A percentile compares a stretch with the other conserved stretches of the same genome.
phyloP scores from a whole-genome alignment of 2,888 invertebrate genomes.

The Unio delphinus region DNA sequence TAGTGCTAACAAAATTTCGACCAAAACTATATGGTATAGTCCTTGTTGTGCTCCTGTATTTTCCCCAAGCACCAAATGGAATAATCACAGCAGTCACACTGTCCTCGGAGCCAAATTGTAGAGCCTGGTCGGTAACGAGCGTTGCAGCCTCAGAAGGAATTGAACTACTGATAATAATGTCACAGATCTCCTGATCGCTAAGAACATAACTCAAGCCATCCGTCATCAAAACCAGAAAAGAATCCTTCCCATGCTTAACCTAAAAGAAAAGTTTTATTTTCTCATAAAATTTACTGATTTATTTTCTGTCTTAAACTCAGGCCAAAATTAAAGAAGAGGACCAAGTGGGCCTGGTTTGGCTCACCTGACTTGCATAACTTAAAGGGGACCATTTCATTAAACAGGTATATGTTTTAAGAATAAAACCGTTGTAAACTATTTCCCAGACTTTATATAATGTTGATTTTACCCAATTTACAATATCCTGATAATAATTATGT shows the following conservation, averaged over 20 bases:
- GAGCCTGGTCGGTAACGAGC: constrained; percentile 73
- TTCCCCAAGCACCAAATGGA: constrained; percentile 75
- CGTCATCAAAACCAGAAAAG: constrained; percentile 73
- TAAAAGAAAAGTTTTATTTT: constrained; percentile 40
- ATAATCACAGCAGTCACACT: constrained; percentile 73
- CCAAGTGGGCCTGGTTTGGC: background rate
- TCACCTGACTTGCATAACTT: background rate
- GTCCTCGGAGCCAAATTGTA: constrained; percentile 74
- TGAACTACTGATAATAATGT: constrained; percentile 70
- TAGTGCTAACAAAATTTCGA: constrained; percentile 37
- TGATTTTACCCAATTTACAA: too few species aligned
- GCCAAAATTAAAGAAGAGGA: too few species aligned
- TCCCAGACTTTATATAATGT: too few species aligned
- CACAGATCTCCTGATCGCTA: constrained; percentile 73
- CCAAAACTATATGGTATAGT: constrained; percentile 61
- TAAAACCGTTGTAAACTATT: too few species aligned
- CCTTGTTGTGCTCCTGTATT: constrained; percentile 58
- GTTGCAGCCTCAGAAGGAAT: constrained; percentile 72
- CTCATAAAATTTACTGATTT: background rate
- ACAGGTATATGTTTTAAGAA: background rate
- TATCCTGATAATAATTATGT: too few species aligned
- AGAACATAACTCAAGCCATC: constrained; percentile 74
- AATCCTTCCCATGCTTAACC: constrained; percentile 73
- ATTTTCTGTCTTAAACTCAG: background rate
- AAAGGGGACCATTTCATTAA: background rate